Percentiles rank a stretch among this genome's conserved stretches.
Conservation (phyloP, 1,140 invertebrate genomes). For the Cydia splendana region DNA sequence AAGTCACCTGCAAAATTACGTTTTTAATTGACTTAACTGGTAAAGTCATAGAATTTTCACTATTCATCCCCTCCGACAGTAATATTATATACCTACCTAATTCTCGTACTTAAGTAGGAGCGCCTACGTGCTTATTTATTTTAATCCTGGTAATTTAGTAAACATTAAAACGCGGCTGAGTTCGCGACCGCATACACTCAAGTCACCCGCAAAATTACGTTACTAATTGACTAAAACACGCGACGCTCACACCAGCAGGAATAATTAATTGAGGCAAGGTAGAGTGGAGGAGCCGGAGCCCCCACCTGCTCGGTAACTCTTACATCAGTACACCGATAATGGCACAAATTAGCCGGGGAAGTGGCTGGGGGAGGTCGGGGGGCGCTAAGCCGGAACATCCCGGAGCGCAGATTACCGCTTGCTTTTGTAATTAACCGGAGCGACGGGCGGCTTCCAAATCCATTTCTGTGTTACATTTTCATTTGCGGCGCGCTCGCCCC, state of each 20-base stretch:
- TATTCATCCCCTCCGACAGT: not conserved
- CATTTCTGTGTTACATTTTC: conserved; percentile 80
- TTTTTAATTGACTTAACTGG: not conserved
- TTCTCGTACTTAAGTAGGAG: conserved; percentile 37
- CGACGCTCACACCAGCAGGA: conserved; percentile 77
- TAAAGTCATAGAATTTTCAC: conserved; percentile 10
- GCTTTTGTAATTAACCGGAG: conserved; percentile 80
- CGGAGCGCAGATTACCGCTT: conserved; percentile 79
- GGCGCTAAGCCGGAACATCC: conserved; percentile 78
- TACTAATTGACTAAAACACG: conserved; percentile 80
- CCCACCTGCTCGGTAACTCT: conserved; percentile 75
- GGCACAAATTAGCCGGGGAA: conserved; percentile 78
- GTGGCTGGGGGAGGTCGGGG: conserved; percentile 62
- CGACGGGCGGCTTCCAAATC: conserved; percentile 77
- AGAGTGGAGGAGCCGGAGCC: conserved; percentile 49
- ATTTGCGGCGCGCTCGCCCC: conserved; percentile 71
- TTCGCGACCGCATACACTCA: conserved; percentile 70
- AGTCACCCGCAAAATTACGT: conserved; percentile 79
- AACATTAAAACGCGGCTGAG: conserved; percentile 57
- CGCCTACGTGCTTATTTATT: conserved; percentile 38
- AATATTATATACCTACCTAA: not conserved
- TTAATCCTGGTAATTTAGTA: conserved; percentile 48
- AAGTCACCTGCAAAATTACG: conserved; percentile 10
- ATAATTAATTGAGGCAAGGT: conserved; percentile 77
- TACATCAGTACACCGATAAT: conserved; percentile 80